Evolutionary conservation across 2,797 vertebrate genomes (phyloP).

Genomic region (Halcyon chelicuti): DNA sequence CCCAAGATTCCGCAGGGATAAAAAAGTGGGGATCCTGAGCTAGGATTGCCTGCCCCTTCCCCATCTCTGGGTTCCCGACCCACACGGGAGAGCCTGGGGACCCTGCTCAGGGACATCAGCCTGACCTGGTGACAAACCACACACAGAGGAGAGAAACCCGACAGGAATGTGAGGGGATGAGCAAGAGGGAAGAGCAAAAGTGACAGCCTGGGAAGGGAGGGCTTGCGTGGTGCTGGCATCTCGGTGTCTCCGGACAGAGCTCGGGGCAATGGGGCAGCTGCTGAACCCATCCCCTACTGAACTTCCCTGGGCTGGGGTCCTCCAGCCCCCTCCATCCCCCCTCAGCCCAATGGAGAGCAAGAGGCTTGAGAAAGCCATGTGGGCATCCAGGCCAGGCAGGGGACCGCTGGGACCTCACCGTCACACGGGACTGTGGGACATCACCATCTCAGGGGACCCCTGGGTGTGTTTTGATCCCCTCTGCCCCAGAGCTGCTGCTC

Average conservation of each 20-base stretch:
- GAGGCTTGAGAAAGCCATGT: background rate
- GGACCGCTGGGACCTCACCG: accelerated
- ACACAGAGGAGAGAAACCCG: background rate
- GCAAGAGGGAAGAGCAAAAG: background rate
- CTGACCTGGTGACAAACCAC: accelerated
- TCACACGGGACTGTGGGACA: accelerated
- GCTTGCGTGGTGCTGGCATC: accelerated
- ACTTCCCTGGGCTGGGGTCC: background rate
- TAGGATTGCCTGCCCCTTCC: background rate
- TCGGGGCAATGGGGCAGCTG: accelerated
- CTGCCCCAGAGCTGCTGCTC: background rate
- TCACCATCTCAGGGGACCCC: background rate
- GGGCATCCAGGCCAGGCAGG: background rate
- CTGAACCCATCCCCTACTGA: background rate
- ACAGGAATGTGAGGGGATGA: background rate
- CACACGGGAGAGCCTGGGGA: background rate
- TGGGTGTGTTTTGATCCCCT: background rate
- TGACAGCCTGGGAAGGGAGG: background rate
- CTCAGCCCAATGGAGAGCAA: background rate
- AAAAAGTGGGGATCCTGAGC: accelerated
- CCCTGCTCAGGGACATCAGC: background rate
- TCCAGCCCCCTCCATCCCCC: background rate
- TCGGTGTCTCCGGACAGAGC: accelerated
- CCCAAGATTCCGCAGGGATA: background rate
- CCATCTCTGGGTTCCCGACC: background rate